phyloP scores from a whole-genome alignment of 2,797 vertebrate species.

The Chrosomus eos region DNA sequence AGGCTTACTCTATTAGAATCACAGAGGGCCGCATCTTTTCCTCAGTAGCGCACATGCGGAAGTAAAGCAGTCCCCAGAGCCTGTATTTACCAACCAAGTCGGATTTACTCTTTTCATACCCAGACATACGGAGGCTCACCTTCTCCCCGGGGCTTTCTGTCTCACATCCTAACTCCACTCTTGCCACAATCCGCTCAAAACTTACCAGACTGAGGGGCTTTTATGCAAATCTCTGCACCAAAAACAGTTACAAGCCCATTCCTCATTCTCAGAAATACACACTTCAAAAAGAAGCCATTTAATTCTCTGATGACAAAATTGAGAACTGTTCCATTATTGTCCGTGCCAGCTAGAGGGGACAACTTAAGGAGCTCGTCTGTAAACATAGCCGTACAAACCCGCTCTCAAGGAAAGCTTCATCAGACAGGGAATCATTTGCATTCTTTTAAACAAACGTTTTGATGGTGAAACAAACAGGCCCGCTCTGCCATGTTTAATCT shows the following conservation, averaged over 20 bases:
- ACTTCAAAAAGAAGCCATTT: conserved; percentile 81
- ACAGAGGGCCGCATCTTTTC: conserved; percentile 74
- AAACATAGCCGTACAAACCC: conserved; percentile 64
- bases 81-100: conserved; percentile 84
- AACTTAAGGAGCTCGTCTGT: conserved; percentile 71
- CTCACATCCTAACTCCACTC: conserved; percentile 77
- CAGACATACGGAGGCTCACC: conserved; percentile 79
- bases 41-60: conserved; percentile 73
- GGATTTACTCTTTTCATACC: conserved; percentile 79
- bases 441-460: conserved; percentile 55
- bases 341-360: conserved; percentile 68
- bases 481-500: conserved; percentile 47
- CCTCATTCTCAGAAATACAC: conserved; percentile 67
- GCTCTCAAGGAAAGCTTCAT: conserved; percentile 58
- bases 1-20: conserved; percentile 78
- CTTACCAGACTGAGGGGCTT: conserved; percentile 77
- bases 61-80: conserved; percentile 77
- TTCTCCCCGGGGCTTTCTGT: conserved; percentile 77
- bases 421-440: conserved; percentile 52
- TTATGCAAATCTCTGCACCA: conserved; percentile 81
- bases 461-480: conserved; percentile 41
- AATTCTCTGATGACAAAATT: conserved; percentile 74
- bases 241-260: conserved; percentile 78
- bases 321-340: conserved; percentile 69
- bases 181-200: conserved; percentile 79